phyloP scores from a whole-genome alignment of 2,888 invertebrate species.

The Elegia similella region DNA sequence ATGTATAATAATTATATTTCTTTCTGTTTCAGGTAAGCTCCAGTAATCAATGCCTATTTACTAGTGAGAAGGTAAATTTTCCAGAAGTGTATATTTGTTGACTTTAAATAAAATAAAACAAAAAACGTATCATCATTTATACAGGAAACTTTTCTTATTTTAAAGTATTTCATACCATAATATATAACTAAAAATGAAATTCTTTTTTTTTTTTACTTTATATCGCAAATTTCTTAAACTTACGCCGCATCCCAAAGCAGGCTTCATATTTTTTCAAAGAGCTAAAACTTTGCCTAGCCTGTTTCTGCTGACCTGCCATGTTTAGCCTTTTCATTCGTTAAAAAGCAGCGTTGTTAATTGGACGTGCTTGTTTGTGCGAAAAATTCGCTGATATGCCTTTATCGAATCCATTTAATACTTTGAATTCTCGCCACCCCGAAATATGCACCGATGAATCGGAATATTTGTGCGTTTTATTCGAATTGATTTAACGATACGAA shows the following conservation, averaged over 20 bases:
- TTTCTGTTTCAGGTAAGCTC: not conserved
- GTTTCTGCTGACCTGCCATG: slow-evolving; percentile 41
- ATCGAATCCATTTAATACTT: slow-evolving; percentile 26
- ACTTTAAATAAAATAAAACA: no score
- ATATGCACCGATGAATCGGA: slow-evolving; percentile 1
- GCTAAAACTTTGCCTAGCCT: slow-evolving; percentile 45
- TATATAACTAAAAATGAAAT: no score
- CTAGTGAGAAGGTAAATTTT: no score
- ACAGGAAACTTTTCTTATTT: no score
- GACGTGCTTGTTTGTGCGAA: slow-evolving; percentile 55
- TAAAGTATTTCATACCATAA: no score
- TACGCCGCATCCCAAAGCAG: slow-evolving; percentile 40
- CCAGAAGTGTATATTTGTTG: no score
- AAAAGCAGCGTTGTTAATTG: slow-evolving; percentile 55
- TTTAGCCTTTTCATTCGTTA: slow-evolving; percentile 42
- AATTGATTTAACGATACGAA: slow-evolving; percentile 1
- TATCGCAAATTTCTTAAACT: slow-evolving; percentile 32
- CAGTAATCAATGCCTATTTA: not conserved
- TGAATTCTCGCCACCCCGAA: slow-evolving; percentile 17
- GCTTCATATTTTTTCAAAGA: slow-evolving; percentile 55
- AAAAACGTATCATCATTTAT: no score
- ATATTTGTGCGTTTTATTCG: slow-evolving; percentile 4
- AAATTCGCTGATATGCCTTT: slow-evolving; percentile 50
- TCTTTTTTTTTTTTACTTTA: not conserved
- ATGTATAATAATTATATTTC: not conserved